Base-by-base conservation (phyloP, 2,888 invertebrate genomes). In the Synanthedon vespiformis region DNA sequence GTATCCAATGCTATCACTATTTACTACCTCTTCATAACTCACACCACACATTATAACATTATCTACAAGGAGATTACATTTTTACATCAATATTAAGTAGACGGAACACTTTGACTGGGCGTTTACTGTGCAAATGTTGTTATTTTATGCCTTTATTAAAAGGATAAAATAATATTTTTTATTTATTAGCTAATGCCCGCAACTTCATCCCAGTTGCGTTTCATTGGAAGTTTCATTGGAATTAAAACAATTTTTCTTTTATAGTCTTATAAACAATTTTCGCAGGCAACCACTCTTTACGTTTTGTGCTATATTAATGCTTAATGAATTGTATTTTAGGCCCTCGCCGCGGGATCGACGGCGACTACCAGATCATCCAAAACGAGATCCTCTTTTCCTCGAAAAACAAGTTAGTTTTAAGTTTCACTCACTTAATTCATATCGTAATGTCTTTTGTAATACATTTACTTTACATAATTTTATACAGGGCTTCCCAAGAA, bases 301-400 rank as follows among this genome's bases (percentile, higher is more conserved):
- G 3, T 18, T 41, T 13, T 12, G 4, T 41, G 41, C 13, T n/a
- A 14, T 44, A 44, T 8, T 44, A 13, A 13, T n/a, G 4, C 12
- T 41, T 4, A 2, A 8, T 34, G 8, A 34, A 8, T 34, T 34
- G 27, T 34, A 8, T 34, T 54, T 61, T 90, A 89, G 92, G 93
- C 77, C 93, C 93, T 70, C 93, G 94, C 77, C 93, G 93, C 74
- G 94, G 94, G 68, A 93, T 94, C 72, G 98, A 99, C 89, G 98
- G 98, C 59, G 98, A 99, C 89, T 99, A 98, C 89, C 97, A 97
- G 88, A 91, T 99, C 80, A 98, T 98, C 62, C 98, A 99, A 85
- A 98, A 99, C 88, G 98, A 99, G 90, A 94, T 97, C 64, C 93
- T 99, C 73, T 97, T 96, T 89, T 98, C 98, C 67, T 94, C 96